Base-by-base conservation (phyloP, 2,113 vertebrate species). In the Athene cunicularia region DNA sequence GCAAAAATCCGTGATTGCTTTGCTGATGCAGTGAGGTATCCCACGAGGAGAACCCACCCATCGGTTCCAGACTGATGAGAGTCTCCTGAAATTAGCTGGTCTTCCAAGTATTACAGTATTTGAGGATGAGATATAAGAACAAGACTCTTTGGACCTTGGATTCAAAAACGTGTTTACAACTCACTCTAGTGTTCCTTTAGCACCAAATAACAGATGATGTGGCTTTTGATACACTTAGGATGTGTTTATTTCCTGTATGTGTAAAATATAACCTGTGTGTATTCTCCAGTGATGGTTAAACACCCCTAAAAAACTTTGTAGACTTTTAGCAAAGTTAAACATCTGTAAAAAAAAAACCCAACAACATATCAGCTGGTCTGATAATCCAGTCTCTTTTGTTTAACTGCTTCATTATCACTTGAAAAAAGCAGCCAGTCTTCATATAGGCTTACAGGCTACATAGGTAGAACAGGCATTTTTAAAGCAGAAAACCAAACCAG, bases 31-130 rank as follows among this genome's bases (percentile, higher is more conserved):
- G 15, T 3, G 59, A 64, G 14, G 7, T n/a, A 11, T 45, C 56
- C 27, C 33, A 28, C 0, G 0, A 79, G 24, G 23, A 75, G 11
- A 79, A 64, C 14, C 4, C 14, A 58, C 17, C 9, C 6, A 6
- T n/a, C 4, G 1, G 19, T 33, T 35, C 8, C 58, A 70, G 32
- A 22, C 9, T 37, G 47, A 18, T 20, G 13, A 19, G 39, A 72
- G 5, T 60, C 49, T 67, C n/a, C 43, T 66, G 66, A 92, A 89
- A 87, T 60, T 23, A 80, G 7, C 5, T 74, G 53, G 3, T 35
- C 33, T 66, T 85, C 53, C 37, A 91, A 70, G 21, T 16, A 49
- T 14, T 75, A 11, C 9, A 45, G 12, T 23, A 28, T 74, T 84
- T 79, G 56, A 81, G 50, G 9, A 55, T 0, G 14, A 86, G 20